A percentile compares a stretch with the other conserved stretches of the same genome.
Evolutionary conservation across 1,140 invertebrate genomes (phyloP).

Genomic region (Neoseiulus cucumeris): DNA sequence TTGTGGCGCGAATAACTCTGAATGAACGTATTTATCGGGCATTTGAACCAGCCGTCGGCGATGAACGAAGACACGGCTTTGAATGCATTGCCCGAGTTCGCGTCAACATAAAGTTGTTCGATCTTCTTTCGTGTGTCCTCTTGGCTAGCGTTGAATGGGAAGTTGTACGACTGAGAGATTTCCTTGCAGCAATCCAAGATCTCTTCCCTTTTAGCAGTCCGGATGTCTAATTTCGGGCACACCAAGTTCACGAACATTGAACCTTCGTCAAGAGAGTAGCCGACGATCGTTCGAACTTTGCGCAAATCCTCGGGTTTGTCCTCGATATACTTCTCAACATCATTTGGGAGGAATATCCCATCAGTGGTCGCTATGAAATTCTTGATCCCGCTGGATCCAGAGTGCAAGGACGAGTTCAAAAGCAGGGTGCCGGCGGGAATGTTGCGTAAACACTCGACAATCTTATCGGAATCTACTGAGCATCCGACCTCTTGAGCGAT

Average conservation of each 20-base stretch:
- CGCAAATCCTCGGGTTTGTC: background rate
- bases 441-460: background rate
- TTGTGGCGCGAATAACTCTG: background rate
- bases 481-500: background rate
- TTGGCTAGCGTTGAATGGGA: no score
- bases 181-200: no score
- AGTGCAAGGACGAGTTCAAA: background rate
- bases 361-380: background rate
- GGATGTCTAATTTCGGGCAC: no score
- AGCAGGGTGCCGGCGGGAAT: background rate
- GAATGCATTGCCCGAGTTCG: no score
- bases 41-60: background rate
- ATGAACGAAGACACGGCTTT: background rate
- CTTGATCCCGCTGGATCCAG: background rate
- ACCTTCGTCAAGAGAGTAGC: background rate
- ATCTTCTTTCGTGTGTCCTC: no score
- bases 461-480: background rate
- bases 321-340: background rate
- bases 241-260: background rate
- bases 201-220: no score
- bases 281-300: background rate
- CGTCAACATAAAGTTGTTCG: no score
- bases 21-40: background rate
- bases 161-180: no score
- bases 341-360: background rate